Percentiles rank a stretch among this genome's conserved stretches.
phyloP scores from a whole-genome alignment of 2,113 vertebrate species.

The Gambusia holbrooki region DNA sequence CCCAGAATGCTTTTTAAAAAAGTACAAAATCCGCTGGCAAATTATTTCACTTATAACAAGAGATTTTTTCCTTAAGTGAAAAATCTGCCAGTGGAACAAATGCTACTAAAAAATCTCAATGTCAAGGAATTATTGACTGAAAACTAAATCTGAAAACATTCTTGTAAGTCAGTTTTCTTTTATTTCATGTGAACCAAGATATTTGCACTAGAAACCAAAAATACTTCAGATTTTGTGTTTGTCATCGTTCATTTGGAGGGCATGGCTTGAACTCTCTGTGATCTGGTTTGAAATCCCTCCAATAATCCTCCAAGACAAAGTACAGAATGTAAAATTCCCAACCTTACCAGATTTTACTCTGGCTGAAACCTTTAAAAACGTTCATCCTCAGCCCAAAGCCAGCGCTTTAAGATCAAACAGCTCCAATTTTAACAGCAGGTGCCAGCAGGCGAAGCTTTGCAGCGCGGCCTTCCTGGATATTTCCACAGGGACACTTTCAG shows the following conservation, averaged over 20 bases:
- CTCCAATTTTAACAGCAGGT: constrained; percentile 20
- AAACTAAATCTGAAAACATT: too few species aligned
- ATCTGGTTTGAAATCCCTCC: neutral
- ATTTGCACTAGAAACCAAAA: neutral
- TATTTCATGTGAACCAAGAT: too few species aligned
- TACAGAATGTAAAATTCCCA: neutral
- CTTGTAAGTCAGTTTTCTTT: too few species aligned
- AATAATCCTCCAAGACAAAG: neutral
- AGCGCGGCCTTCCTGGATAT: constrained; percentile 2
- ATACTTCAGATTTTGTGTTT: too few species aligned
- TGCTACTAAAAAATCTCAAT: too few species aligned
- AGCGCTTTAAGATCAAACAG: constrained; percentile 1
- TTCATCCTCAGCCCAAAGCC: neutral
- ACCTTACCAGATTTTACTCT: too few species aligned
- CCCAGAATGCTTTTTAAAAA: too few species aligned
- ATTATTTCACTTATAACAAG: too few species aligned
- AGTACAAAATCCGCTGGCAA: too few species aligned
- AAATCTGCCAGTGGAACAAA: too few species aligned
- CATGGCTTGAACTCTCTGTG: neutral
- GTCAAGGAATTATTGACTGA: too few species aligned
- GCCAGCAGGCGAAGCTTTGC: neutral
- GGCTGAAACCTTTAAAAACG: neutral
- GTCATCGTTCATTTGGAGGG: neutral
- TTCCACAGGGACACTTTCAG: constrained; percentile 16
- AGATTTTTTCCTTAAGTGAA: too few species aligned